Conservation (phyloP, 1,140 invertebrate species). For the Schlechtendalia chinensis region DNA sequence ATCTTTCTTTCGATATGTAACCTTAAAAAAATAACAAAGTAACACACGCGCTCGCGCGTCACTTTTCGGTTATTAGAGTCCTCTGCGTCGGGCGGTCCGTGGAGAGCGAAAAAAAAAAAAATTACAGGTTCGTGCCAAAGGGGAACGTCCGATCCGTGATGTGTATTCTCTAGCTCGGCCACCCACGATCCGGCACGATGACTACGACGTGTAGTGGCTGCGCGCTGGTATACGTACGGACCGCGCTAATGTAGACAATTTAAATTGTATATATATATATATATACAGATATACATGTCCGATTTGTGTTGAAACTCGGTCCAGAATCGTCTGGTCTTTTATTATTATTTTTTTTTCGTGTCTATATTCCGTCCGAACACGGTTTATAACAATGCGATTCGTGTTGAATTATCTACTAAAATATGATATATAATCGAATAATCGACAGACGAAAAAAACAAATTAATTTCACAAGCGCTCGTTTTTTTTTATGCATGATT, state of each 20-base stretch:
- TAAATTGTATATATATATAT: too few relatives aligned
- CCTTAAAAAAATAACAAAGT: slow-evolving; percentile 5
- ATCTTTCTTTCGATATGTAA: not conserved
- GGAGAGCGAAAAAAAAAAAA: slow-evolving; percentile 27
- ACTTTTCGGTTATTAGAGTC: slow-evolving; percentile 20
- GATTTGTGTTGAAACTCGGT: too few relatives aligned
- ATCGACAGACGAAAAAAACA: not conserved
- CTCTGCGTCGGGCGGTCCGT: not conserved
- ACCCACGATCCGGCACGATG: slow-evolving; percentile 19
- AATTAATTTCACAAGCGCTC: not conserved
- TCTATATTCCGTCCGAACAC: too few relatives aligned
- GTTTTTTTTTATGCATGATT: too few relatives aligned
- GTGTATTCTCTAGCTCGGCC: slow-evolving; percentile 4
- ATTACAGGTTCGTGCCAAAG: slow-evolving; percentile 48
- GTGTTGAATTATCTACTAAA: too few relatives aligned
- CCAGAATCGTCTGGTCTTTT: too few relatives aligned
- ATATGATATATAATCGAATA: too few relatives aligned
- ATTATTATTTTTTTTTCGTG: too few relatives aligned
- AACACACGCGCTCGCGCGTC: not conserved
- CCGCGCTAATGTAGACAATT: too few relatives aligned
- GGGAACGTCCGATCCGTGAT: slow-evolving; percentile 24
- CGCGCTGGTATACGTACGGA: too few relatives aligned
- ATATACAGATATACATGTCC: too few relatives aligned
- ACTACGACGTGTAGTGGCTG: not conserved
- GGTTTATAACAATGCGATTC: too few relatives aligned